Base-by-base conservation (phyloP, 1,140 invertebrate genomes). In the Tribolium madens region DNA sequence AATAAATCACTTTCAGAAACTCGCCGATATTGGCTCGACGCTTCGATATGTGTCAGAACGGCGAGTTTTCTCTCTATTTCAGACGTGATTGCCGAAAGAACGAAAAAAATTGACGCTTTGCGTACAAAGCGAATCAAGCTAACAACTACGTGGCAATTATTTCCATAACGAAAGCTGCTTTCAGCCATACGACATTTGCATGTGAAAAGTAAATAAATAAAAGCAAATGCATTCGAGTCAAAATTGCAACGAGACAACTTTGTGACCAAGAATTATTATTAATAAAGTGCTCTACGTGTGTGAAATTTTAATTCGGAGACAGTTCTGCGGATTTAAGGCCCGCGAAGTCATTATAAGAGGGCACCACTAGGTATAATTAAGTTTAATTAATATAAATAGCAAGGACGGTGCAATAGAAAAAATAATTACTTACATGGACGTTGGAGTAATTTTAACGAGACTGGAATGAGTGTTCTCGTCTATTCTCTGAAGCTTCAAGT, bases 1-100 rank as follows among this genome's bases (percentile, higher is more conserved):
- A 64, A 64, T 64, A 64, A 64, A 64, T 64, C 57, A 64, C 21
- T 64, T 64, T 26, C 57, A 64, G 57, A 64, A 64, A 64, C 57
- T 64, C 36, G 21, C 15, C 21, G 57, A 64, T 64, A 64, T 64
- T 64, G 57, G 26, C 18, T 64, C 31, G 21, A 26, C 31, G 26
- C 31, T 64, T 64, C 57, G 57, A 64, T 64, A 64, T 64, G 57
- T 64, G 57, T 64, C 57, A 64, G 57, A 64, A 33, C 57, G 57
- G 26, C 14, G 57, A 64, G 26, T 64, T 64, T 64, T 12, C 57
- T 64, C 57, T 64, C 57, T 33, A 33, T 64, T 64, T 64, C 57
- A 33, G 57, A 3, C 57, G 57, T 33, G 57, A 64, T 64, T 64
- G 36, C 57, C 31, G 26, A 21, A 64, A 64, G 26, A 3, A n/a